Conservation (phyloP, 2,113 vertebrate species). For the Synodontis membranacea region DNA sequence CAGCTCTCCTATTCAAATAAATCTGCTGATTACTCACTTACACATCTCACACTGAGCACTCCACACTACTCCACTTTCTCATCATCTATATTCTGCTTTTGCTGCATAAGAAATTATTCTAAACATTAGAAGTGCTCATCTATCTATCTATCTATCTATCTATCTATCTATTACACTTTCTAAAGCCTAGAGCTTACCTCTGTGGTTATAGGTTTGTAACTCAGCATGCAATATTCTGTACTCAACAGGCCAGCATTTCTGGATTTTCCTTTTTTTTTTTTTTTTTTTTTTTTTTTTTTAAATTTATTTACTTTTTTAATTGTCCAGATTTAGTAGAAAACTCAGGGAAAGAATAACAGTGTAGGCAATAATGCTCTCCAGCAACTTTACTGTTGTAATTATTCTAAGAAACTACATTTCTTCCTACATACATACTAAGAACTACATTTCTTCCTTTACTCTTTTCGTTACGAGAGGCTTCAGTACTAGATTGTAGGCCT, state of each 20-base stretch:
- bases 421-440: no score
- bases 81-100: background rate
- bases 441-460: background rate
- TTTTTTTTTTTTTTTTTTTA: no score
- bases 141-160: background rate
- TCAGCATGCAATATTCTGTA: background rate
- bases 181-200: background rate
- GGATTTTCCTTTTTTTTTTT: background rate
- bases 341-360: background rate
- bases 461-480: background rate
- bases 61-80: background rate
- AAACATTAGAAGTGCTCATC: background rate
- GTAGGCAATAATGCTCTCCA: background rate
- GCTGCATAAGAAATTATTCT: background rate
- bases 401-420: background rate
- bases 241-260: conserved; percentile 11
- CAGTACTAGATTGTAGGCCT: background rate
- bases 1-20: conserved; percentile 56
- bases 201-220: background rate
- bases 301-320: no score
- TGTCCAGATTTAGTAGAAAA: background rate
- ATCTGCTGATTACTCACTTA: conserved; percentile 13
- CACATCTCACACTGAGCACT: background rate
- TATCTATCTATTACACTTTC: background rate
- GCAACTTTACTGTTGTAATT: background rate